phyloP scores from a whole-genome alignment of 2,888 invertebrate species.

The Sesamia inferens region DNA sequence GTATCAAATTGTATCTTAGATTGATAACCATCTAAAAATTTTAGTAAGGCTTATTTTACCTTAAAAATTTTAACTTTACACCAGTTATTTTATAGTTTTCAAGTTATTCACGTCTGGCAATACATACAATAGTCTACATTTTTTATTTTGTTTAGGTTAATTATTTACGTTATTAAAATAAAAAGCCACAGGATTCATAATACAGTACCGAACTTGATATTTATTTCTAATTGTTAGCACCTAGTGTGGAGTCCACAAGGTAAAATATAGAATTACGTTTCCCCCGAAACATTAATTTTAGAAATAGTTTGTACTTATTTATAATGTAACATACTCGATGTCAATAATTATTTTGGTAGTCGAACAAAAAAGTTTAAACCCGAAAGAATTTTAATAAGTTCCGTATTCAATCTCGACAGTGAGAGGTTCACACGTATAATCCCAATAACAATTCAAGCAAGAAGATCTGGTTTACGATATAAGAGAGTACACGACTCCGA shows the following conservation, averaged over 20 bases:
- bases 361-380: constrained; percentile 59
- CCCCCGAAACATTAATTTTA: no score
- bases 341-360: constrained; percentile 33
- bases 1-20: constrained; percentile 34
- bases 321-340: no score
- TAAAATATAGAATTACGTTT: no score
- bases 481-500: constrained; percentile 78
- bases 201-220: no score
- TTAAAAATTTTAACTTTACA: neutral
- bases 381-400: constrained; percentile 81
- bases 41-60: neutral
- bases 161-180: no score
- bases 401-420: constrained; percentile 74
- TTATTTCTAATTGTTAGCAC: no score
- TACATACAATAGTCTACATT: no score
- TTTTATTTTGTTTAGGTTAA: no score
- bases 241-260: no score
- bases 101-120: constrained; percentile 21
- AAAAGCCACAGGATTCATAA: no score
- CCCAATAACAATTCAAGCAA: constrained; percentile 82
- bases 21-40: constrained; percentile 27
- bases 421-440: constrained; percentile 84
- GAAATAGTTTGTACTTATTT: no score
- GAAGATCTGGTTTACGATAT: constrained; percentile 84
- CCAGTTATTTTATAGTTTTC: constrained; percentile 17